Base-by-base conservation (phyloP, 2,888 invertebrate genomes). In the Chorisops tibialis region DNA sequence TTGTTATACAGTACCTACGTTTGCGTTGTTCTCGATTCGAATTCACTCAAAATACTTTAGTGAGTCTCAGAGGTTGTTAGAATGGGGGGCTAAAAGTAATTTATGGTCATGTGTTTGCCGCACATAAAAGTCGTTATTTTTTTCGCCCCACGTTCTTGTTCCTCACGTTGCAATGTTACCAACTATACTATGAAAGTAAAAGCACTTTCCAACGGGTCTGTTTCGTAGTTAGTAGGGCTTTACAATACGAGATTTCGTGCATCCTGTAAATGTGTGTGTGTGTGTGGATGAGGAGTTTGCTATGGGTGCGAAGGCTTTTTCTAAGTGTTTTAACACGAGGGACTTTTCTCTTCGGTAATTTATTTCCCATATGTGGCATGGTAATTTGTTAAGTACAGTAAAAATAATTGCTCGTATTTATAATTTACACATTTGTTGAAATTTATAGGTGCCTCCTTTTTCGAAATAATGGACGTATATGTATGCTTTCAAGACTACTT, bases 331-430 rank as follows among this genome's bases (percentile, higher is more conserved):
- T 30, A 30, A 30, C 30, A 30, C 30, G 30, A 30, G 30, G 9
- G 9, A 30, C 30, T 30, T 30, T 9, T 30, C 30, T 9, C 52
- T 9, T 2, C 30, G n/a, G 66, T 68, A 66, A 68, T 71, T 69
- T 69, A 71, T 69, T 67, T 65, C 73, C 73, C 76, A 76, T 75
- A 76, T 76, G 77, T 75, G 76, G 74, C 74, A 76, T 73, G 75
- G 76, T 77, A 77, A 77, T 77, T 77, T 77, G 77, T 77, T 77
- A 77, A 77, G 76, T 77, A 76, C 75, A 77, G 76, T 77, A 76
- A 76, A 77, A 77, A 77, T 77, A 77, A 77, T 77, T 77, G 77
- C 76, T 75, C 73, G 76, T 75, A 77, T 77, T 76, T 77, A 77
- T 77, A 77, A 77, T 76, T 77, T 77, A 77, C 75, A 77, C 77